Evolutionary conservation across 2,888 invertebrate species (phyloP).

Genomic region (Volucella bombylans): DNA sequence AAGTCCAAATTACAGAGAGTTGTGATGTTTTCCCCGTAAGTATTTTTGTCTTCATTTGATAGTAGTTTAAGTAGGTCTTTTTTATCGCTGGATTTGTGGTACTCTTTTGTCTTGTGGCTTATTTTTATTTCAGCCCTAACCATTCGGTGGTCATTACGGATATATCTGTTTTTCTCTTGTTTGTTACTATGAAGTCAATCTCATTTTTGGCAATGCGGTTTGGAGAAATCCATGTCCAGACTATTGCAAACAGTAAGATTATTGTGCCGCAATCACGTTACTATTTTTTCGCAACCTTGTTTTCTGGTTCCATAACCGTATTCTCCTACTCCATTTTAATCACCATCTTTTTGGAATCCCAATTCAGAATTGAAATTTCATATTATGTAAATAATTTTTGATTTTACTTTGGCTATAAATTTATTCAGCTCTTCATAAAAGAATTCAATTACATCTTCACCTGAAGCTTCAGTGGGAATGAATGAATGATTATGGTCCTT

Average conservation of each 20-base stretch:
- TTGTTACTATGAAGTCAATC: conserved; percentile 32
- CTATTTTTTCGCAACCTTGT: conserved; percentile 5
- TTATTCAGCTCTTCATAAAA: neutral
- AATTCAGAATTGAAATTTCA: conserved; percentile 10
- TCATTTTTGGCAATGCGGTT: conserved; percentile 12
- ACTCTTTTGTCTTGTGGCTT: conserved; percentile 9
- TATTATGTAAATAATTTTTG: conserved; percentile 16
- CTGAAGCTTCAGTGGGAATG: conserved; percentile 23
- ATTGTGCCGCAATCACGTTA: conserved; percentile 28
- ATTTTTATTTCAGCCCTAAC: conserved; percentile 11
- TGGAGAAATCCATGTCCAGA: conserved; percentile 26
- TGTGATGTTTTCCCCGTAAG: neutral
- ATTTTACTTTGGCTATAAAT: conserved; percentile 10
- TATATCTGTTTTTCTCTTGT: conserved; percentile 34
- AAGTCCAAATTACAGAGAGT: conserved; percentile 3
- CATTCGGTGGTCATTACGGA: conserved; percentile 20
- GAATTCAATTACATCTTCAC: neutral
- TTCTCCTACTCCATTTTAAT: conserved; percentile 12
- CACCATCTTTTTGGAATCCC: conserved; percentile 9
- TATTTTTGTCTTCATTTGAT: conserved; percentile 23
- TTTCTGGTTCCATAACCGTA: conserved; percentile 22
- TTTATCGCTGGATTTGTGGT: neutral
- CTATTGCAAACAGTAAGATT: conserved; percentile 3
- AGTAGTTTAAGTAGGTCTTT: neutral
- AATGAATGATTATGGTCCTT: conserved; percentile 4